Percentiles rank a stretch among this genome's conserved stretches.
These are phyloP conservation scores for Microctenopoma stevenorrisi DNA, from an alignment of 2,797 vertebrate species.

Conservation along the genomic window DNA sequence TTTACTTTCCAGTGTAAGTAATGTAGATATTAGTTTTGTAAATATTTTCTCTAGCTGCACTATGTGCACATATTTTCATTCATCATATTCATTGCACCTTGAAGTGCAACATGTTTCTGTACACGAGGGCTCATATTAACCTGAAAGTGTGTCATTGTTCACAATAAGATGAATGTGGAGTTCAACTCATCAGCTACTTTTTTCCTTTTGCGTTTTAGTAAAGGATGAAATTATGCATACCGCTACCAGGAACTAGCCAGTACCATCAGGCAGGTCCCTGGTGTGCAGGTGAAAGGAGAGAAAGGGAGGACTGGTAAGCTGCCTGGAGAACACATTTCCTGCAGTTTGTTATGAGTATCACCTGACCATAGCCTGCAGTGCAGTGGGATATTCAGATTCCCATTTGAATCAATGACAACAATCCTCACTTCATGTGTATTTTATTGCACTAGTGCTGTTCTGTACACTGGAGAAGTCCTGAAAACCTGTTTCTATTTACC, in stretches of 20 bases:
- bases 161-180: background rate
- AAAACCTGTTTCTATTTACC: background rate
- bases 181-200: background rate
- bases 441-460: too few relatives aligned
- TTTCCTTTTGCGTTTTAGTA: conserved; percentile 36
- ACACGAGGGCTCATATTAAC: background rate
- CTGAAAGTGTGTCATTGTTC: background rate
- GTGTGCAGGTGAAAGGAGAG: conserved; percentile 27
- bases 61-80: background rate
- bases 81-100: background rate
- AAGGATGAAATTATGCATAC: conserved; percentile 64
- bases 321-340: too few relatives aligned
- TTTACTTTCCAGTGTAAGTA: background rate
- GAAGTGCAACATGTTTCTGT: background rate
- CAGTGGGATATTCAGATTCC: too few relatives aligned
- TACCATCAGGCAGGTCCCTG: conserved; percentile 50
- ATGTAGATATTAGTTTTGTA: too few relatives aligned
- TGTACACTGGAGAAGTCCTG: background rate
- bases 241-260: conserved; percentile 41
- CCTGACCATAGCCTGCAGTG: too few relatives aligned
- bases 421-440: too few relatives aligned
- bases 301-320: conserved; percentile 53
- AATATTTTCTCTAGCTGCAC: background rate
- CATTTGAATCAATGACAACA: too few relatives aligned
- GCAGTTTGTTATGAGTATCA: too few relatives aligned